Evolutionary conservation across 2,797 vertebrate species (phyloP).

Genomic region (Emydoidea blandingii): DNA sequence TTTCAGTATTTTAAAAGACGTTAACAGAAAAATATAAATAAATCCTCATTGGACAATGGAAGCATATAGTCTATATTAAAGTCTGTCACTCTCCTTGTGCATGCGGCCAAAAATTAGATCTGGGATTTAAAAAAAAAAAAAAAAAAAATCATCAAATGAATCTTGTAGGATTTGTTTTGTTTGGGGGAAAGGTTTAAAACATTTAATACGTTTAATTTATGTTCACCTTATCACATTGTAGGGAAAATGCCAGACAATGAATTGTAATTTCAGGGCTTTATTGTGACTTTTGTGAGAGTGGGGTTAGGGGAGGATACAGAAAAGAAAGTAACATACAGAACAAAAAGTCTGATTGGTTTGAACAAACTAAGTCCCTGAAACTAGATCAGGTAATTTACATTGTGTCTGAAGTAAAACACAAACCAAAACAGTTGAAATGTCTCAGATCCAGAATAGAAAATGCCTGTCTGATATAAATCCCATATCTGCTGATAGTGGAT

Average conservation of each 20-base stretch:
- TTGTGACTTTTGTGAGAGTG: background rate
- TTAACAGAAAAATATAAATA: background rate
- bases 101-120: conserved; percentile 47
- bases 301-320: background rate
- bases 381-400: background rate
- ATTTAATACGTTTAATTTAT: background rate
- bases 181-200: background rate
- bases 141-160: background rate
- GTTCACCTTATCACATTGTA: background rate
- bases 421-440: no score
- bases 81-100: background rate
- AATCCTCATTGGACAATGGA: background rate
- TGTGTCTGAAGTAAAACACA: background rate
- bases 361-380: conserved; percentile 19
- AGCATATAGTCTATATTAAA: background rate
- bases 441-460: background rate
- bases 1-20: background rate
- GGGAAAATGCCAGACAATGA: background rate
- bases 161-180: conserved; percentile 22
- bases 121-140: conserved; percentile 54
- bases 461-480: background rate
- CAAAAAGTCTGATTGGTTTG: background rate
- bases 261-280: background rate
- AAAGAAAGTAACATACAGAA: background rate
- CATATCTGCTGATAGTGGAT: rapidly evolving